Base-by-base conservation (phyloP, 2,797 vertebrate genomes). In the Centropyge bicolor region DNA sequence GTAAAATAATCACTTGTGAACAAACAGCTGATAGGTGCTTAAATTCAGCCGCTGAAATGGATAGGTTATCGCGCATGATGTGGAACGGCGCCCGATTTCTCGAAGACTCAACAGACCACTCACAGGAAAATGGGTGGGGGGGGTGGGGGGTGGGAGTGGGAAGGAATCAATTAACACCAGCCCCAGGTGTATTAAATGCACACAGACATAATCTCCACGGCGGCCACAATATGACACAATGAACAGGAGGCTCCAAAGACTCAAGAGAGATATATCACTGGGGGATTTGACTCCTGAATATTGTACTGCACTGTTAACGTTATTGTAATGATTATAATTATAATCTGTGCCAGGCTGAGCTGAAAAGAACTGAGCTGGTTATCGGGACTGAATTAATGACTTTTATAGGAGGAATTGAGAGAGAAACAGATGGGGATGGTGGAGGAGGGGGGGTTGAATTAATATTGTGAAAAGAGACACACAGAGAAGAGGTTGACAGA, bases 281-380 rank as follows among this genome's bases (percentile, higher is more conserved):
- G 51, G 78, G 90, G 83, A 88, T 88, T 89, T 85, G 79, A 88
- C 86, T 90, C 81, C 75, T 78, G 78, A 91, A 88, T 87, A 87
- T 76, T 77, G 82, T 81, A 85, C 71, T 22, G 76, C 78, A 75
- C 81, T 86, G 84, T 86, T 86, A 74, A 82, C 67, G 45, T 84
- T 86, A 91, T 86, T 88, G 83, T 89, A 90, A 89, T 91, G 83
- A 89, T 92, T 93, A 74, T 85, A 91, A 92, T 91, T 91, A 86
- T 86, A 85, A 89, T 92, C 78, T 75, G 76, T 68, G 78, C 52
- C 71, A 61, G 81, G 72, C 80, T 83, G 87, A 86, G 89, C 77
- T 80, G 84, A 91, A 84, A 81, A 87, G 82, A 90, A 85, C 75
- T 68, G 86, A 89, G 88, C 90, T 86, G 76, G 89, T 91, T 93